Evolutionary conservation across 1,140 invertebrate genomes (phyloP).

Genomic region (Conus betulinus): DNA sequence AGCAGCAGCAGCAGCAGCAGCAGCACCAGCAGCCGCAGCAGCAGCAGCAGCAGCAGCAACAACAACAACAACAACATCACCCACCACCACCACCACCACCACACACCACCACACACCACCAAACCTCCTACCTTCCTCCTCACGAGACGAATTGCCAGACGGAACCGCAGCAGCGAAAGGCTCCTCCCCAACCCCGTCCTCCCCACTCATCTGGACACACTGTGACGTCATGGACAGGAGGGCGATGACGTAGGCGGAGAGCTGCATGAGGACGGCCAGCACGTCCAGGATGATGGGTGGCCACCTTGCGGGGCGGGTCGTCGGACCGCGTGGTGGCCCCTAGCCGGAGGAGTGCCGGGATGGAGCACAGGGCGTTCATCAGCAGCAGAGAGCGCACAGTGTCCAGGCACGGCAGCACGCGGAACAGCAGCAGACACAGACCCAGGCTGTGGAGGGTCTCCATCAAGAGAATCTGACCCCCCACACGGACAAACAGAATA

Average conservation of each 20-base stretch:
- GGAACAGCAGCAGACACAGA: conserved; percentile 88
- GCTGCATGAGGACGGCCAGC: conserved; percentile 55
- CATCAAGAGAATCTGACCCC: conserved; percentile 79
- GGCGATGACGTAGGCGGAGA: conserved; percentile 53
- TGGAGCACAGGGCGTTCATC: conserved; percentile 93
- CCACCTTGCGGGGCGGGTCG: conserved; percentile 46
- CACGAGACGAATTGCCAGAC: too few relatives aligned
- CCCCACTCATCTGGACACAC: conserved; percentile 36
- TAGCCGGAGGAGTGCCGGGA: conserved; percentile 82
- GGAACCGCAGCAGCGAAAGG: neutral
- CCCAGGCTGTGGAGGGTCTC: conserved; percentile 92
- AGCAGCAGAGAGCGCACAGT: conserved; percentile 95
- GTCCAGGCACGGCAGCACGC: conserved; percentile 91
- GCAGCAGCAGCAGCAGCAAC: too few relatives aligned
- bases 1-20: too few relatives aligned
- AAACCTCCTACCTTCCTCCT: too few relatives aligned
- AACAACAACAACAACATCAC: neutral
- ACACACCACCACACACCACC: neutral
- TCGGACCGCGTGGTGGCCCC: conserved; percentile 54
- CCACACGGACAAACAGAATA: neutral
- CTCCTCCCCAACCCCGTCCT: neutral
- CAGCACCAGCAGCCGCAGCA: too few relatives aligned
- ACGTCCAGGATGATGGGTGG: conserved; percentile 51
- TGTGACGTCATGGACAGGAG: conserved; percentile 52
- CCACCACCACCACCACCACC: neutral